Evolutionary conservation across 2,113 vertebrate genomes (phyloP), one percentile per base, ranked within the genome.

Genomic region (Ochotona princeps): DNA sequence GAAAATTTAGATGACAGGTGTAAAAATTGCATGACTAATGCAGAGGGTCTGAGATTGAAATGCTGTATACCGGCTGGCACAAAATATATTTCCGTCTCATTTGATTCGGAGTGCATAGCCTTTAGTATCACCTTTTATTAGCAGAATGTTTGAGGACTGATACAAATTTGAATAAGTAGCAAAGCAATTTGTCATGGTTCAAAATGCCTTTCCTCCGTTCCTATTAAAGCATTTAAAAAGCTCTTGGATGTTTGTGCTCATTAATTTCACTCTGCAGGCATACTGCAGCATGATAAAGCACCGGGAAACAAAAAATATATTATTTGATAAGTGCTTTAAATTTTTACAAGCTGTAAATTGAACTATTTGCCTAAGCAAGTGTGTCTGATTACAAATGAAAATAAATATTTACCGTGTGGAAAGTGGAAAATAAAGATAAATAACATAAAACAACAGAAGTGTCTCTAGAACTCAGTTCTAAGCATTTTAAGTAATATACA

Each of bases 81-180:
- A 13, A 51, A n/a, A 74, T 63, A 54, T 67, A 93, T 93, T 93
- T 75, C 75, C 78, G 78, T 82, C 47, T 89, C 66, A 80, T 75
- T 32, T 38, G 21, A 84, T 90, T 96, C 73, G 82, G 61, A 87
- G 1, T 86, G 44, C 74, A 25, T 38, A 93, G 54, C 88, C 26
- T 38, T 44, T 66, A 44, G 80, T 70, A 92, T 95, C 72, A 96
- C 76, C 11, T 91, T 79, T 95, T 95, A 91, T 96, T 97, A 97
- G 32, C 47, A 65, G 84, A 92, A 89, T n/a, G 28, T 89, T 63
- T 91, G 86, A 81, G 67, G 14, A 85, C 23, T 79, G 73, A 90
- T 75, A 92, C 32, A 93, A 90, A 81, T 93, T 85, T 91, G 65
- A 91, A 96, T 88, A 93, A 51, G 14, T 79, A 44, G 67, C 26